Evolutionary conservation across 2,888 invertebrate species (phyloP).

Genomic region (Eugnorisma glareosa): DNA sequence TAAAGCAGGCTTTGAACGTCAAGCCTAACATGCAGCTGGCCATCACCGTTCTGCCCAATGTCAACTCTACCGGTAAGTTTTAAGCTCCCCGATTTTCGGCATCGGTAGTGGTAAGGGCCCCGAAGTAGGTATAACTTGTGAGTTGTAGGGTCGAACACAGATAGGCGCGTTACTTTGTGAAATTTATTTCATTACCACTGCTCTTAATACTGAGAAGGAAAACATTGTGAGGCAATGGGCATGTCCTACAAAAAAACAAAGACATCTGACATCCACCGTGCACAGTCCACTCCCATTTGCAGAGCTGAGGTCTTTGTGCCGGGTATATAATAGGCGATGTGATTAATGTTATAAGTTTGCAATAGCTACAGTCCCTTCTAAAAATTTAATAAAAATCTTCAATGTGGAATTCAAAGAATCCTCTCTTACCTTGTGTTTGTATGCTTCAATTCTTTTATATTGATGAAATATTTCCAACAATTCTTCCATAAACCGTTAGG

Average conservation of each 20-base stretch:
- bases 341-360: neutral
- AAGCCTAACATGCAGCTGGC: constrained; percentile 93
- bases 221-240: neutral
- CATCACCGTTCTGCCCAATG: constrained; percentile 94
- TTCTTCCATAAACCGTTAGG: constrained; percentile 3
- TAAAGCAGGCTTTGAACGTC: constrained; percentile 93
- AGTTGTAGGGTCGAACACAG: neutral
- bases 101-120: neutral
- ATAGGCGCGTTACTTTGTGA: neutral
- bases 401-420: constrained; percentile 11
- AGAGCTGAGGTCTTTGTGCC: neutral
- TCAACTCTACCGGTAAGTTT: constrained; percentile 93
- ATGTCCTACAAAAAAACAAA: neutral
- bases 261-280: neutral
- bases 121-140: neutral
- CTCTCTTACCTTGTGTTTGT: neutral
- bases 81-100: too few relatives aligned
- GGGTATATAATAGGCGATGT: neutral
- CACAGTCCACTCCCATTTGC: neutral
- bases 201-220: neutral
- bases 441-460: constrained; percentile 12
- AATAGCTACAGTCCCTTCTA: neutral
- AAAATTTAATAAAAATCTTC: neutral
- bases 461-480: neutral
- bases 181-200: neutral